A percentile compares a stretch with the other conserved stretches of the same genome.
Evolutionary conservation across 2,888 invertebrate genomes (phyloP).

Genomic region (Pachymerium ferrugineum): DNA sequence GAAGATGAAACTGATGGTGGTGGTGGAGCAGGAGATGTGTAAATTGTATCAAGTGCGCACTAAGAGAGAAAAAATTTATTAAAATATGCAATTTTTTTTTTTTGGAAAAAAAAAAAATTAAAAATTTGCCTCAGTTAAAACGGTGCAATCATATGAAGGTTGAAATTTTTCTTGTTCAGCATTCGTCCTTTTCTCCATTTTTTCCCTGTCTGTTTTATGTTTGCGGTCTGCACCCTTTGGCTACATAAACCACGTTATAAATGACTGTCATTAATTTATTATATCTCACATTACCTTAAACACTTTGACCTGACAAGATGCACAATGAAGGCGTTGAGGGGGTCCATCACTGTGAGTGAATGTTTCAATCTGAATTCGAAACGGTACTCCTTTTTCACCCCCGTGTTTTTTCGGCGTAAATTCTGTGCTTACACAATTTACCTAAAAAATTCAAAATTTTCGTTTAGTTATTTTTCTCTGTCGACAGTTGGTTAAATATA

Average conservation of each 20-base stretch:
- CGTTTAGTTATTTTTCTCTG: background rate
- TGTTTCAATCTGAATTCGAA: conserved; percentile 91
- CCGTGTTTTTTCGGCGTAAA: conserved; percentile 97
- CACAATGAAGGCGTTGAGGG: conserved; percentile 72
- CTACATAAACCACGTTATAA: conserved; percentile 50
- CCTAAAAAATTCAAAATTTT: conserved; percentile 47
- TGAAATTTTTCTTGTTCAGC: conserved; percentile 87
- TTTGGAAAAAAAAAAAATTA: background rate
- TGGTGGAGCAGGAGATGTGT: conserved; percentile 32
- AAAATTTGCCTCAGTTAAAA: conserved; percentile 72
- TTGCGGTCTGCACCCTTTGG: conserved; percentile 94
- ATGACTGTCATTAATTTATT: conserved; percentile 10
- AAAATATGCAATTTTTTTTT: background rate
- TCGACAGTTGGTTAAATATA: conserved; percentile 45
- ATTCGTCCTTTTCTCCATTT: conserved; percentile 76
- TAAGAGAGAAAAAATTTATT: conserved; percentile 8
- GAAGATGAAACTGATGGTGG: conserved; percentile 33
- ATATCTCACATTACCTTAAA: conserved; percentile 51
- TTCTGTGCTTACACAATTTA: conserved; percentile 95
- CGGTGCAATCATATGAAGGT: conserved; percentile 91
- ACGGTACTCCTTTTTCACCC: conserved; percentile 96
- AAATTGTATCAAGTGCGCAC: conserved; percentile 37
- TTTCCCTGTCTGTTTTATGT: conserved; percentile 93
- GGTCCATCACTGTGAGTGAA: conserved; percentile 57
- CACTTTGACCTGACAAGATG: conserved; percentile 94